These are phyloP conservation scores for Gadopsis bispinosus DNA, from an alignment of 2,797 vertebrate species.

Conservation along the genomic window DNA sequence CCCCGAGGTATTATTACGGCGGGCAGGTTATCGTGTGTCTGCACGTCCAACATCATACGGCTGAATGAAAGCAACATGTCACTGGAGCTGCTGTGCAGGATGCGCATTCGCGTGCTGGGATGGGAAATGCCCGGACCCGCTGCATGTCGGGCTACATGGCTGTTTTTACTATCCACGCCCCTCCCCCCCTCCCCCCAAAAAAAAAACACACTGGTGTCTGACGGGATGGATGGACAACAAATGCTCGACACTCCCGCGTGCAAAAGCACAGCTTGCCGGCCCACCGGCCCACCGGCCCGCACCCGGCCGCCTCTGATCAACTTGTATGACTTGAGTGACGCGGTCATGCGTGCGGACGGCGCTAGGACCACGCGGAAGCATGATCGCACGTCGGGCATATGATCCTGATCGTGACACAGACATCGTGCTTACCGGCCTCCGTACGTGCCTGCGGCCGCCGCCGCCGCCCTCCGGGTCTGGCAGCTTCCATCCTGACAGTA, in stretches of 20 bases:
- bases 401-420: slow-evolving; percentile 26
- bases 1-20: not conserved
- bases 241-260: not conserved
- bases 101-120: not conserved
- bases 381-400: slow-evolving; percentile 39
- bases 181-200: no score
- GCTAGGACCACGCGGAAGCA: slow-evolving; percentile 69
- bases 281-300: no score
- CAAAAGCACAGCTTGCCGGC: not conserved
- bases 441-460: slow-evolving; percentile 49
- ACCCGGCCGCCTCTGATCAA: slow-evolving; percentile 68
- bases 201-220: slow-evolving; percentile 16
- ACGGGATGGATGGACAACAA: slow-evolving; percentile 2
- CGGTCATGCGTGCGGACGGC: slow-evolving; percentile 40
- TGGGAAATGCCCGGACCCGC: slow-evolving; percentile 17
- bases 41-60: not conserved
- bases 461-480: not conserved
- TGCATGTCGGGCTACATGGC: slow-evolving; percentile 12
- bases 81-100: slow-evolving; percentile 5
- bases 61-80: not conserved
- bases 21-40: not conserved
- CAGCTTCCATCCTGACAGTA: slow-evolving; percentile 11
- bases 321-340: slow-evolving; percentile 73
- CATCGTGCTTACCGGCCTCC: not conserved
- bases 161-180: not conserved